Conservation (phyloP, 2,797 vertebrate species). For the Eulemur coronatus region DNA sequence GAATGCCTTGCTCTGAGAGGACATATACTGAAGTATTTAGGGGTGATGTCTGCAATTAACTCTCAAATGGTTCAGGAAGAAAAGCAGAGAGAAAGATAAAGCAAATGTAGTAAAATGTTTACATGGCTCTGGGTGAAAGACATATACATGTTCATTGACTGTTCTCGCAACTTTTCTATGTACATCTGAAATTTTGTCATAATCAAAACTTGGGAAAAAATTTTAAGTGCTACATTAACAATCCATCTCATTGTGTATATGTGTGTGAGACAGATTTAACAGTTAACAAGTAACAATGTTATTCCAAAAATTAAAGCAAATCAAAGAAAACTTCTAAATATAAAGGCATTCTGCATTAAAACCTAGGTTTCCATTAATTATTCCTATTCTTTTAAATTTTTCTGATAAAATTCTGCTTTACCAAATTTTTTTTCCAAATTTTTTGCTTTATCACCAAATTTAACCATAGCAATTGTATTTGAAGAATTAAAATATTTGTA, state of each 20-base stretch:
- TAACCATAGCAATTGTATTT: background rate
- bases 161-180: background rate
- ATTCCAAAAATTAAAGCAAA: background rate
- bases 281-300: constrained; percentile 4
- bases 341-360: background rate
- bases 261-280: background rate
- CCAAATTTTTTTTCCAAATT: constrained; percentile 1
- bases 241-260: background rate
- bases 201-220: constrained; percentile 25
- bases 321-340: background rate
- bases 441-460: constrained; percentile 3
- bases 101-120: background rate
- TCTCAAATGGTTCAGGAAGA: background rate
- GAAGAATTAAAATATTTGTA: constrained; percentile 20
- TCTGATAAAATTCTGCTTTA: background rate
- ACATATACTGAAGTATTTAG: background rate
- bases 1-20: background rate
- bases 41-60: background rate
- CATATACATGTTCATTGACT: background rate
- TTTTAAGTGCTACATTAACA: background rate
- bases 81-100: constrained; percentile 21
- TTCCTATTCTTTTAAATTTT: constrained; percentile 38
- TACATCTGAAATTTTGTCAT: background rate
- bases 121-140: background rate
- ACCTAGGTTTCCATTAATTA: background rate